Evolutionary conservation across 2,113 vertebrate genomes (phyloP).

Genomic region (Elaphurus davidianus): DNA sequence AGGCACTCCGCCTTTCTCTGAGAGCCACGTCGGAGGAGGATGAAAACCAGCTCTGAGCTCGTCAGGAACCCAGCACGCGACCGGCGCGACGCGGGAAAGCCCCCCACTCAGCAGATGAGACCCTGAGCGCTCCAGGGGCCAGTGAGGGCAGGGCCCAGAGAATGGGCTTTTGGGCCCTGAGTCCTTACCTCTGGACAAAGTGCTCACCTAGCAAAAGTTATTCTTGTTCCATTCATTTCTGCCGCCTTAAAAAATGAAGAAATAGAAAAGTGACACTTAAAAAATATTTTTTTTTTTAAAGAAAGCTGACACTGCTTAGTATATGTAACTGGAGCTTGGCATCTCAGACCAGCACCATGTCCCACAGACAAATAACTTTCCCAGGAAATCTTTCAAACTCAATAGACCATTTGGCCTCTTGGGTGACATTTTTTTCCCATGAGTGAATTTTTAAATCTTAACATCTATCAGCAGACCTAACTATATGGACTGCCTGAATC

Average conservation of each 20-base stretch:
- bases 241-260: too few relatives aligned
- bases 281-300: background rate
- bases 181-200: too few relatives aligned
- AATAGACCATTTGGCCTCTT: too few relatives aligned
- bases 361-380: background rate
- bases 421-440: background rate
- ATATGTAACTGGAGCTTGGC: background rate
- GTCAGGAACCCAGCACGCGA: fast-evolving
- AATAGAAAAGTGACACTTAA: background rate
- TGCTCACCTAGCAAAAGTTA: fast-evolving
- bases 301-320: fast-evolving
- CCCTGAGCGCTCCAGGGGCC: fast-evolving
- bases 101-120: background rate
- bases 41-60: background rate
- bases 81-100: fast-evolving
- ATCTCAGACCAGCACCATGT: background rate
- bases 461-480: background rate
- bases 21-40: too few relatives aligned
- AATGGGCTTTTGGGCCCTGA: fast-evolving
- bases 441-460: background rate
- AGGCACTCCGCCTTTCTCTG: background rate
- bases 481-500: fast-evolving
- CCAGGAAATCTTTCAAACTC: background rate
- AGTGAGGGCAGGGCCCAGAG: fast-evolving
- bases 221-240: background rate